A percentile compares a stretch with the other conserved stretches of the same genome.
Evolutionary conservation across 2,113 vertebrate genomes (phyloP).

Genomic region (Hemicordylus capensis): DNA sequence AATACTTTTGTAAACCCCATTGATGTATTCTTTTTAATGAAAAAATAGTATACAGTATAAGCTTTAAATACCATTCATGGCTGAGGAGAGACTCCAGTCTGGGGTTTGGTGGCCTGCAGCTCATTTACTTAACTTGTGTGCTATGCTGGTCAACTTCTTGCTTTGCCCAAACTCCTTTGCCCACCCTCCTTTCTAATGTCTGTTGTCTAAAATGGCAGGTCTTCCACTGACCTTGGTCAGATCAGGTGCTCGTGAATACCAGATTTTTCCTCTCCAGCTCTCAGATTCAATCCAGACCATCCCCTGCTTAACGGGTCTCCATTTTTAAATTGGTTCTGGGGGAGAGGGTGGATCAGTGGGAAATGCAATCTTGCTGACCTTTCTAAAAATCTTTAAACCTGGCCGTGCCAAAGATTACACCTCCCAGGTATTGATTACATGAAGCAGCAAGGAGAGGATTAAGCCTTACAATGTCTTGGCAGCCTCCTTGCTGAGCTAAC

Average conservation of each 20-base stretch:
- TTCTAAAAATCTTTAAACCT: slow-evolving; percentile 1
- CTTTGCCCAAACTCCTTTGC: too few species aligned
- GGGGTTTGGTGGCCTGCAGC: too few species aligned
- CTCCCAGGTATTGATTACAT: not conserved
- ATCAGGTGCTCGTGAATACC: not conserved
- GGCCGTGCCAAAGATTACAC: not conserved
- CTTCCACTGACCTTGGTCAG: not conserved
- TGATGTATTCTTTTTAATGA: too few species aligned
- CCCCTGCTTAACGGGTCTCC: not conserved
- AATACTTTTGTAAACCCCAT: too few species aligned
- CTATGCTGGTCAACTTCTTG: too few species aligned
- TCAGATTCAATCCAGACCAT: not conserved
- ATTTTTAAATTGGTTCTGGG: not conserved
- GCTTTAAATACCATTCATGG: too few species aligned
- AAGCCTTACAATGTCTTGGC: not conserved
- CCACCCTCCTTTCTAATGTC: not conserved
- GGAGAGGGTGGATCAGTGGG: not conserved
- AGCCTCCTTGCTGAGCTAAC: slow-evolving; percentile 31
- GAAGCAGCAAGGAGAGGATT: not conserved
- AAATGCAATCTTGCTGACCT: not conserved
- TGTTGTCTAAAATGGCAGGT: not conserved
- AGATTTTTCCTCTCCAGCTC: not conserved
- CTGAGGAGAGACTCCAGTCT: too few species aligned
- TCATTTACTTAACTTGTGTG: too few species aligned
- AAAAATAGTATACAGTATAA: too few species aligned